phyloP scores from a whole-genome alignment of 2,888 invertebrate genomes.

The Eupeodes luniger region DNA sequence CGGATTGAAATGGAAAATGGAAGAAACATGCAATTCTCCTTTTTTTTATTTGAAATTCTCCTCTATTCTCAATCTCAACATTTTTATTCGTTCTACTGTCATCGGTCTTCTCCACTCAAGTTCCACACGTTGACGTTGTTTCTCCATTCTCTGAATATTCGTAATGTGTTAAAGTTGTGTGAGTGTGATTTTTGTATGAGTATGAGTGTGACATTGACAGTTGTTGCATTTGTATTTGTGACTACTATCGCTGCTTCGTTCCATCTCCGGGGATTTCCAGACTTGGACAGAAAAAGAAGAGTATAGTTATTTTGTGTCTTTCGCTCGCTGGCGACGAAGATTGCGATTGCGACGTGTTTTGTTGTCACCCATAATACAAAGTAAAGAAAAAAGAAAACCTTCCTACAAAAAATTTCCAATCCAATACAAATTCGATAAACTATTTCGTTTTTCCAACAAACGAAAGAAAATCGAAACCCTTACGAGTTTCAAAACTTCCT shows the following conservation, averaged over 20 bases:
- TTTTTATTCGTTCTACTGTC: constrained; percentile 10
- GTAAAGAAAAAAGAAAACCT: constrained; percentile 29
- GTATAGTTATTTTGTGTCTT: constrained; percentile 70
- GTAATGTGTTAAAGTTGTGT: not conserved
- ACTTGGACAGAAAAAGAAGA: constrained; percentile 65
- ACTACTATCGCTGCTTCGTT: constrained; percentile 62
- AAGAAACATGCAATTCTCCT: constrained; percentile 22
- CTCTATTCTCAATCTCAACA: constrained; percentile 17
- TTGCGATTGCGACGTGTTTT: constrained; percentile 71
- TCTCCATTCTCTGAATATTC: constrained; percentile 45
- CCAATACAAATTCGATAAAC: constrained; percentile 16
- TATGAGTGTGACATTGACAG: constrained; percentile 71
- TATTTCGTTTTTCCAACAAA: constrained; percentile 2
- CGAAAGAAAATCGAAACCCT: constrained; percentile 13
- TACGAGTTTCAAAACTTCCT: not conserved
- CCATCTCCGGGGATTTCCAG: constrained; percentile 61
- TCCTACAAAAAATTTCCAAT: constrained; percentile 24
- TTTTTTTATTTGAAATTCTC: constrained; percentile 9
- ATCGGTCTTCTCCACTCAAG: constrained; percentile 17
- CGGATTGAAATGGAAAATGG: not conserved
- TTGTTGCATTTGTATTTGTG: constrained; percentile 26
- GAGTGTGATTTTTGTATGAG: not conserved
- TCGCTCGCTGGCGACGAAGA: constrained; percentile 68
- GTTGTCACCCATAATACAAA: constrained; percentile 65
- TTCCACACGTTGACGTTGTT: constrained; percentile 44